A percentile compares a stretch with the other conserved stretches of the same genome.
Evolutionary conservation across 1,140 invertebrate species (phyloP).

Genomic region (Atta texana): DNA sequence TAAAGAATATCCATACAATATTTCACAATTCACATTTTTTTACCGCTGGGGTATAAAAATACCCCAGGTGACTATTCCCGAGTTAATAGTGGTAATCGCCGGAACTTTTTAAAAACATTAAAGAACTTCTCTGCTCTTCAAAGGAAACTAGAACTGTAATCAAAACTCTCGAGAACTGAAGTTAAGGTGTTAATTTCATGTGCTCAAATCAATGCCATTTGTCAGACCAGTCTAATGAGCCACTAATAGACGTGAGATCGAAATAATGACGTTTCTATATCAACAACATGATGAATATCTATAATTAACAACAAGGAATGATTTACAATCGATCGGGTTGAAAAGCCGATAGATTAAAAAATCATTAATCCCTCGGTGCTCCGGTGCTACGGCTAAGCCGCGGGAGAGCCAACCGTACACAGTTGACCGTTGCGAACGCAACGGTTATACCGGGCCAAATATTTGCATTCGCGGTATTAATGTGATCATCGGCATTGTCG

Average conservation of each 20-base stretch:
- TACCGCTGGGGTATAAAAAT: no score
- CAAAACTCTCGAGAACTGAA: no score
- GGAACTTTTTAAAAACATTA: no score
- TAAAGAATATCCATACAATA: no score
- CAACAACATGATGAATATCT: not conserved
- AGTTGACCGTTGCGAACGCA: constrained; percentile 19
- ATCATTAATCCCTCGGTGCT: not conserved
- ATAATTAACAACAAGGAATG: constrained; percentile 1
- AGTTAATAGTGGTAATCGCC: no score
- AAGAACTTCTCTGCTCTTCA: no score
- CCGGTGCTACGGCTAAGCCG: not conserved
- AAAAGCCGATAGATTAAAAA: constrained; percentile 9
- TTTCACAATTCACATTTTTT: no score
- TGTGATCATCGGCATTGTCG: constrained; percentile 69
- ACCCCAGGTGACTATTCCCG: no score
- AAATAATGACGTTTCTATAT: not conserved
- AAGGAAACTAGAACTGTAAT: no score
- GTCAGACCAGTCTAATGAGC: not conserved
- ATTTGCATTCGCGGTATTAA: constrained; percentile 71
- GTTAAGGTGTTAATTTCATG: no score
- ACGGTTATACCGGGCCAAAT: constrained; percentile 63
- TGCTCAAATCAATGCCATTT: constrained; percentile 14
- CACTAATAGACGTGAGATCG: constrained; percentile 1
- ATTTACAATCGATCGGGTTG: not conserved
- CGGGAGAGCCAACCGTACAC: not conserved